phyloP scores from a whole-genome alignment of 2,888 invertebrate genomes.

The Iphiclides podalirius region DNA sequence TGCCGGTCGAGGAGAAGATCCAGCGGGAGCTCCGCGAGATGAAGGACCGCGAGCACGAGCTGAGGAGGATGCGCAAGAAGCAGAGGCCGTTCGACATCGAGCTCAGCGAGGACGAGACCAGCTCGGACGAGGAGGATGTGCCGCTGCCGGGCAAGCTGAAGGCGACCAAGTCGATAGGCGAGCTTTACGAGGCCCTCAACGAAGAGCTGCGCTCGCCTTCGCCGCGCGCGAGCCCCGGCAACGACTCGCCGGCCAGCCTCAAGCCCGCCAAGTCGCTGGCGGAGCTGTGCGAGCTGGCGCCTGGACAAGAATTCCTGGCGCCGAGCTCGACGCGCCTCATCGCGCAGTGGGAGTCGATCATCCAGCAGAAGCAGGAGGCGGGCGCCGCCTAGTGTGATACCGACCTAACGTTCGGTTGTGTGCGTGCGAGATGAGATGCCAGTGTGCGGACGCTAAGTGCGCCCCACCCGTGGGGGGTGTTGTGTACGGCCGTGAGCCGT shows the following conservation, averaged over 20 bases:
- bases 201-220: conserved; percentile 72
- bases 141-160: conserved; percentile 82
- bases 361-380: conserved; percentile 82
- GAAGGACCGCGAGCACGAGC: conserved; percentile 89
- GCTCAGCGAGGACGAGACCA: conserved; percentile 79
- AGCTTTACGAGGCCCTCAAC: conserved; percentile 81
- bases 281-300: conserved; percentile 83
- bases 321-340: conserved; percentile 87
- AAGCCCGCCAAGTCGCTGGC: conserved; percentile 85
- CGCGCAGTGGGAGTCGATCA: conserved; percentile 90
- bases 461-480: too few relatives aligned
- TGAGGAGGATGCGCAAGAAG: conserved; percentile 84
- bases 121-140: conserved; percentile 80
- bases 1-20: conserved; percentile 93
- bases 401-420: conserved; percentile 26
- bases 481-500: background rate
- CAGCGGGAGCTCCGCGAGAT: conserved; percentile 92
- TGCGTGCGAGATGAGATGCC: conserved; percentile 10
- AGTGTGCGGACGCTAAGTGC: too few relatives aligned
- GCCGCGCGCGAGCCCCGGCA: conserved; percentile 64
- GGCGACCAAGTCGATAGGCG: conserved; percentile 83
- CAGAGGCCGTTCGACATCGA: conserved; percentile 82
- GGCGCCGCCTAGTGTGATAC: conserved; percentile 62
- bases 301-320: conserved; percentile 82
- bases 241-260: conserved; percentile 72